phyloP scores from a whole-genome alignment of 1,140 invertebrate genomes.

The Hydropsyche tenuis region DNA sequence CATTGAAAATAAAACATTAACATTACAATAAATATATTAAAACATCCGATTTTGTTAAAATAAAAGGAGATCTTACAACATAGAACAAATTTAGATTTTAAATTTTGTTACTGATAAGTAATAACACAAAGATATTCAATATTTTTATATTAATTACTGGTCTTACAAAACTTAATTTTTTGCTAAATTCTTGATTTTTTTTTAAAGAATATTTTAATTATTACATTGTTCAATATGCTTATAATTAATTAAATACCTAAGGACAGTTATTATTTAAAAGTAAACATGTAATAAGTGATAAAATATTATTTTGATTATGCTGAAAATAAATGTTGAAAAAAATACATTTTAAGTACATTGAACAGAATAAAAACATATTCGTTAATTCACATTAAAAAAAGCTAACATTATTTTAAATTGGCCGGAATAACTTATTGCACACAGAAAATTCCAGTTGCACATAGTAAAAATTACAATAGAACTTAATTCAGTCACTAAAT shows the following conservation, averaged over 20 bases:
- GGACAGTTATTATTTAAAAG: too few relatives aligned
- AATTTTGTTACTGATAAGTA: not conserved
- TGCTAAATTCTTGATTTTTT: too few relatives aligned
- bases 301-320: too few relatives aligned
- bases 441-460: not conserved
- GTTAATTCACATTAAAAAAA: not conserved
- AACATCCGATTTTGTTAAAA: not conserved
- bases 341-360: too few relatives aligned
- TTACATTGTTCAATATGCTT: too few relatives aligned
- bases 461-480: not conserved
- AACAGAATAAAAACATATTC: too few relatives aligned
- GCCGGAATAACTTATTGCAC: slow-evolving; percentile 12
- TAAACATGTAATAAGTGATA: too few relatives aligned
- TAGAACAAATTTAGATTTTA: not conserved
- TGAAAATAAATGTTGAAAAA: too few relatives aligned
- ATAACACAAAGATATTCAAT: not conserved
- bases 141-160: not conserved
- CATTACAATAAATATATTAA: not conserved
- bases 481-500: slow-evolving; percentile 13
- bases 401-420: not conserved
- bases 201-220: too few relatives aligned
- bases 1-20: too few relatives aligned
- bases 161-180: too few relatives aligned
- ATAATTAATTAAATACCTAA: too few relatives aligned
- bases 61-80: not conserved